Percentiles rank a stretch among this genome's conserved stretches.
phyloP scores from a whole-genome alignment of 2,888 invertebrate genomes.

The Gisinianus flammeolus region DNA sequence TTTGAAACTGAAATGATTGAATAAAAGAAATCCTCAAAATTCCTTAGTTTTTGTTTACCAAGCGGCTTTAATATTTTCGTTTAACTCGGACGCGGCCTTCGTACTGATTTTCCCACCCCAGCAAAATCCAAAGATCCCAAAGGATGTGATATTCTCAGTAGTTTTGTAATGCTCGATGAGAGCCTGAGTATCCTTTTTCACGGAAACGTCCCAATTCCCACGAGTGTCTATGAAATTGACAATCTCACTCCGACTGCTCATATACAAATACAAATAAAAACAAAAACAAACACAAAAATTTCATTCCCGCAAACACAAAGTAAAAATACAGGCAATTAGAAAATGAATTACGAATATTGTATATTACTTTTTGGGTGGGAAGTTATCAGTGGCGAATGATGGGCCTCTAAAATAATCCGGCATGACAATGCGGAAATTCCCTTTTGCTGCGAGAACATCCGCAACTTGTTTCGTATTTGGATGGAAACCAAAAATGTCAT shows the following conservation, averaged over 20 bases:
- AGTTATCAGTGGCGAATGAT: slow-evolving; percentile 35
- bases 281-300: background rate
- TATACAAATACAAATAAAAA: background rate
- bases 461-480: slow-evolving; percentile 49
- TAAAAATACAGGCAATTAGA: background rate
- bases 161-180: slow-evolving; percentile 28
- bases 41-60: no score
- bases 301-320: background rate
- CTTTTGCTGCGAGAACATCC: slow-evolving; percentile 44
- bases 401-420: slow-evolving; percentile 51
- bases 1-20: no score
- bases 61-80: slow-evolving; percentile 47
- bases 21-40: no score
- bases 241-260: slow-evolving; percentile 13
- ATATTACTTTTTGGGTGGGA: slow-evolving; percentile 26
- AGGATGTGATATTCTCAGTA: slow-evolving; percentile 16
- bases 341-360: background rate
- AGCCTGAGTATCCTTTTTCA: slow-evolving; percentile 20
- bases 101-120: slow-evolving; percentile 44
- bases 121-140: no score
- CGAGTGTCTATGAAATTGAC: background rate
- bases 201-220: slow-evolving; percentile 38
- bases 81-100: slow-evolving; percentile 26
- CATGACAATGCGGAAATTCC: slow-evolving; percentile 47
- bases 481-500: slow-evolving; percentile 51